Base-by-base conservation (phyloP, 1,140 invertebrate genomes). In the Helicorthomorpha holstii region DNA sequence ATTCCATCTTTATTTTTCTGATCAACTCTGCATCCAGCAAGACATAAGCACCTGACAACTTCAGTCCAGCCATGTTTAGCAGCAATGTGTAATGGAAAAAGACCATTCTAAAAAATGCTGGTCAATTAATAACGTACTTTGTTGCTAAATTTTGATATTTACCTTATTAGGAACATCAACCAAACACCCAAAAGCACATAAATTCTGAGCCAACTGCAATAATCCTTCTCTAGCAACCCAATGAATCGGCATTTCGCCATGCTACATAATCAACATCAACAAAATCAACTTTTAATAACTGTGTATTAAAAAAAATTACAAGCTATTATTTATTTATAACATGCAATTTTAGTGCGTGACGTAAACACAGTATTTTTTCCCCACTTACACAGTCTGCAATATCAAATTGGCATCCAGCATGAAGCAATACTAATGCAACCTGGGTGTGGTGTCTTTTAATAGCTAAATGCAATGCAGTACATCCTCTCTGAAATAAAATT, bases 211-310 rank as follows among this genome's bases (percentile, higher is more conserved):
- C 54, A 85, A 75, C 55, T 72, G 67, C 43, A 81, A 66, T 14
- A 85, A 68, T 23, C 83, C 83, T 58, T 76, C 68, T 57, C 75
- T 69, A 52, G 79, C 75, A 47, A 82, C 81, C 50, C 83, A 72
- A 60, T 88, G 85, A 50, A 89, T 73, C 19, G 83, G 73, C 55
- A 77, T 78, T 61, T 89, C 82, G 50, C 81, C 79, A 63, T 77
- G 73, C 79, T 85, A 60, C 56, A 72, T 60, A 52, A 27, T n/a
- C n/a, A n/a, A n/a, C n/a, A n/a, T n/a, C n/a, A n/a, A n/a, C n/a
- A n/a, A n/a, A n/a, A n/a, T n/a, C n/a, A n/a, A n/a, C n/a, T n/a
- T n/a, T n/a, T n/a, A n/a, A n/a, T n/a, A n/a, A n/a, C n/a, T n/a
- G n/a, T n/a, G n/a, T n/a, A n/a, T n/a, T n/a, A n/a, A n/a, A n/a